Evolutionary conservation across 1,140 invertebrate genomes (phyloP).

Genomic region (Macrosteles quadrilineatus): DNA sequence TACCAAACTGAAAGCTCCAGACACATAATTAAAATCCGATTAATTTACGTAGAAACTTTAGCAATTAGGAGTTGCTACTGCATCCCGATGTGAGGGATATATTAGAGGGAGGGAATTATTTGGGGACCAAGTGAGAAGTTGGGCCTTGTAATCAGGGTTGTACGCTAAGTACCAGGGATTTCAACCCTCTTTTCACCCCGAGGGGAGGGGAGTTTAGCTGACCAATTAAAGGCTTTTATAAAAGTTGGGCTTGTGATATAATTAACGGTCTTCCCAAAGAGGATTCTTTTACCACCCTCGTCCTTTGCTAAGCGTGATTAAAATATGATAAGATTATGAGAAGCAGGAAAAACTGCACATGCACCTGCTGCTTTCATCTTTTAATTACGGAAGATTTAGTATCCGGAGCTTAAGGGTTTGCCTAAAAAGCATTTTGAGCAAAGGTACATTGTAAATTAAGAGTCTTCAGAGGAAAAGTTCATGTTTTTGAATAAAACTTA

Average conservation of each 20-base stretch:
- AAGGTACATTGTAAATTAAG: no score
- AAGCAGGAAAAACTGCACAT: constrained; percentile 2
- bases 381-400: constrained; percentile 15
- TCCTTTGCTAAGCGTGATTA: not conserved
- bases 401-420: no score
- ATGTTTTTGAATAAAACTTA: no score
- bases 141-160: constrained; percentile 20
- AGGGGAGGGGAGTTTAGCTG: constrained; percentile 18
- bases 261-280: constrained; percentile 13
- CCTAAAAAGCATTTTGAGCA: no score
- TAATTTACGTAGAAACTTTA: no score
- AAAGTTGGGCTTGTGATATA: constrained; percentile 22
- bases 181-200: not conserved
- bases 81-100: no score
- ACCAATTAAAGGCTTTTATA: constrained; percentile 27
- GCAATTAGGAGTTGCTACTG: no score
- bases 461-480: no score
- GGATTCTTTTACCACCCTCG: constrained; percentile 5
- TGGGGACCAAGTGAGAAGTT: constrained; percentile 14
- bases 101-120: no score
- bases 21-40: no score
- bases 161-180: constrained; percentile 10
- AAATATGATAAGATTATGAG: constrained; percentile 24
- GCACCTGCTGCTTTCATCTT: constrained; percentile 4
- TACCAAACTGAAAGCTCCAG: no score